Evolutionary conservation across 2,888 invertebrate genomes (phyloP).

Genomic region (Pristionchus entomophagus): DNA sequence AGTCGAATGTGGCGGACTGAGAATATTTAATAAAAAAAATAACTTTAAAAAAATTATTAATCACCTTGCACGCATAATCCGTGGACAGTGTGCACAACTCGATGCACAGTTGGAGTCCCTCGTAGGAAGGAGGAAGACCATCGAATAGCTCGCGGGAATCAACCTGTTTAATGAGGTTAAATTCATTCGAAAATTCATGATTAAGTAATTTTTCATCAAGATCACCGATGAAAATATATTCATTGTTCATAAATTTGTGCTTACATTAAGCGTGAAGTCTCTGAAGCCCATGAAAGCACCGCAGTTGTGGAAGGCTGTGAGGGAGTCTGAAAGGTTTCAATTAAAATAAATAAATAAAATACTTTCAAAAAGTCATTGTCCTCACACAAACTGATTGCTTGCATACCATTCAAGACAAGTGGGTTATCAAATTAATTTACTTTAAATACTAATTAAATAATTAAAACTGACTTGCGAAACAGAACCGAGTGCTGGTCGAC

Average conservation of each 20-base stretch:
- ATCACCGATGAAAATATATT: background rate
- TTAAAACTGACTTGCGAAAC: conserved; percentile 56
- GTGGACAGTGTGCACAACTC: conserved; percentile 72
- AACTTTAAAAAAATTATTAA: background rate
- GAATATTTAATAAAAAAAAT: background rate
- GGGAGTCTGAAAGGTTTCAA: conserved; percentile 55
- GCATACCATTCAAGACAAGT: too few species aligned
- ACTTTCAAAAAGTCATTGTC: too few species aligned
- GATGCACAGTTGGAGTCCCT: conserved; percentile 73
- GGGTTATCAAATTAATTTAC: too few species aligned
- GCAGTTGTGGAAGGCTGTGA: conserved; percentile 70
- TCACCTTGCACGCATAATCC: conserved; percentile 68
- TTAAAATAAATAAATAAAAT: too few species aligned
- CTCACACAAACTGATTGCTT: too few species aligned
- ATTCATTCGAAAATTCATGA: background rate
- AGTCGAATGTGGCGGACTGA: conserved; percentile 44
- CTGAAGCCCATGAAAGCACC: conserved; percentile 72
- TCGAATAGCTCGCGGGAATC: conserved; percentile 71
- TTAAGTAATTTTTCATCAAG: too few species aligned
- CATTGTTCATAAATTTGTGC: background rate
- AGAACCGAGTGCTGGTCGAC: conserved; percentile 62
- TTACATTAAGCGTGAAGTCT: conserved; percentile 68
- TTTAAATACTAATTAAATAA: background rate
- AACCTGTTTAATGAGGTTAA: too few species aligned
- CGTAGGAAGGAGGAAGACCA: conserved; percentile 70